These are phyloP conservation scores for Ictalurus punctatus DNA, from an alignment of 2,113 vertebrate species.

Conservation along the genomic window DNA sequence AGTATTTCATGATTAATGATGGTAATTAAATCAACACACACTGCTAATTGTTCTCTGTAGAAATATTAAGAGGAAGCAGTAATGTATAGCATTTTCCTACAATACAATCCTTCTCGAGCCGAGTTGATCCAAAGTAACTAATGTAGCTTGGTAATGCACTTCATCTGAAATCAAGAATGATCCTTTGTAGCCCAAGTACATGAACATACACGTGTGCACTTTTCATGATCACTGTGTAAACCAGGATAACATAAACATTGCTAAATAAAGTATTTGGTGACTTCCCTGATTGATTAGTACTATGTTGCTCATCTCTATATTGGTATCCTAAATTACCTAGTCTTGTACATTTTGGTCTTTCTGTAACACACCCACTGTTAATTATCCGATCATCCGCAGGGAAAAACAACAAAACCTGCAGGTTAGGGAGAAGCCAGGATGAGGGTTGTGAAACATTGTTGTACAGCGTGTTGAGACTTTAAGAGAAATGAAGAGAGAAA, in stretches of 20 bases:
- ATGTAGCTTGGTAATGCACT: neutral
- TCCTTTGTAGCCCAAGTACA: neutral
- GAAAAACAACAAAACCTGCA: neutral
- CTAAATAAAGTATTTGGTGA: neutral
- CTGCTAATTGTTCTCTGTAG: neutral
- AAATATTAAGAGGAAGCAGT: neutral
- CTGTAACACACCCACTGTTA: neutral
- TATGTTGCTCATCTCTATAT: neutral
- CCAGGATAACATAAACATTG: neutral
- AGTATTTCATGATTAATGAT: neutral
- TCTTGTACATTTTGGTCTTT: neutral
- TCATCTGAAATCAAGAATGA: neutral
- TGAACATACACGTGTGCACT: neutral
- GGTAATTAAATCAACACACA: neutral
- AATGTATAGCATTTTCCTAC: neutral
- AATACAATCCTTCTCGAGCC: neutral
- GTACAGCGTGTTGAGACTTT: neutral
- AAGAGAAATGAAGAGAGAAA: neutral
- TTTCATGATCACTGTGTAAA: neutral
- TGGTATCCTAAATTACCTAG: neutral
- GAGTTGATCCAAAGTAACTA: no score
- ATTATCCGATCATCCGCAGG: neutral
- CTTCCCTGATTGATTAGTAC: neutral
- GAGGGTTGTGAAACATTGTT: neutral
- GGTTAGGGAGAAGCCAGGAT: neutral